Percentiles rank a stretch among this genome's conserved stretches.
Evolutionary conservation across 1,140 invertebrate species (phyloP).

Genomic region (Coenobita brevimanus): DNA sequence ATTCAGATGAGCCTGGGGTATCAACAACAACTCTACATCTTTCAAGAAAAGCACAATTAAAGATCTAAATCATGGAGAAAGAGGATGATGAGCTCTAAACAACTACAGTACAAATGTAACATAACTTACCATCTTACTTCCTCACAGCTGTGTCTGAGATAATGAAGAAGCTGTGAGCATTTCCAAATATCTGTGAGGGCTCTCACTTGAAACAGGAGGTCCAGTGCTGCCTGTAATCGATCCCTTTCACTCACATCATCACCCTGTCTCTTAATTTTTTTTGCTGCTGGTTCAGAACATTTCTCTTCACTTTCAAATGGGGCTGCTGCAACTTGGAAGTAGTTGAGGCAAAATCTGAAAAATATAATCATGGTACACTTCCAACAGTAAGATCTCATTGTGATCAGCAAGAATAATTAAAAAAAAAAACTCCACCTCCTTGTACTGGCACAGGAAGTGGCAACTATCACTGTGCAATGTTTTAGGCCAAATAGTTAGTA

Average conservation of each 20-base stretch:
- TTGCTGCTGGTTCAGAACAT: slow-evolving; percentile 2
- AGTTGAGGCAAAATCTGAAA: slow-evolving; percentile 50
- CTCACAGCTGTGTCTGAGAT: slow-evolving; percentile 27
- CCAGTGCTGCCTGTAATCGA: slow-evolving; percentile 37
- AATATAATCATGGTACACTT: background rate
- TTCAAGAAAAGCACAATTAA: too few relatives aligned
- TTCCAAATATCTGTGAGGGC: slow-evolving; percentile 49
- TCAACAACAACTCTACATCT: too few relatives aligned
- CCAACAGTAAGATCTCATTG: too few relatives aligned
- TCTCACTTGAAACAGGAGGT: slow-evolving; percentile 34
- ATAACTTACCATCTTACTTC: slow-evolving; percentile 52
- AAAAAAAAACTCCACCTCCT: too few relatives aligned
- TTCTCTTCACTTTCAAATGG: slow-evolving; percentile 41
- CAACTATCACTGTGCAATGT: background rate
- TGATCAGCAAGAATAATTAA: too few relatives aligned
- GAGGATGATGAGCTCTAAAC: too few relatives aligned
- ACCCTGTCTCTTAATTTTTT: slow-evolving; percentile 38
- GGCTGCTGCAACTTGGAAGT: slow-evolving; percentile 51
- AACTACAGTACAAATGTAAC: too few relatives aligned
- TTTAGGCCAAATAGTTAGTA: too few relatives aligned
- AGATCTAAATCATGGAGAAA: too few relatives aligned
- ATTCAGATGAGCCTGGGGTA: too few relatives aligned
- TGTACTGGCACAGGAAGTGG: too few relatives aligned
- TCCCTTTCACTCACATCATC: slow-evolving; percentile 26
- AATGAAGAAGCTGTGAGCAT: slow-evolving; percentile 29